Conservation (phyloP, 2,888 invertebrate genomes). For the Polyommatus icarus region DNA sequence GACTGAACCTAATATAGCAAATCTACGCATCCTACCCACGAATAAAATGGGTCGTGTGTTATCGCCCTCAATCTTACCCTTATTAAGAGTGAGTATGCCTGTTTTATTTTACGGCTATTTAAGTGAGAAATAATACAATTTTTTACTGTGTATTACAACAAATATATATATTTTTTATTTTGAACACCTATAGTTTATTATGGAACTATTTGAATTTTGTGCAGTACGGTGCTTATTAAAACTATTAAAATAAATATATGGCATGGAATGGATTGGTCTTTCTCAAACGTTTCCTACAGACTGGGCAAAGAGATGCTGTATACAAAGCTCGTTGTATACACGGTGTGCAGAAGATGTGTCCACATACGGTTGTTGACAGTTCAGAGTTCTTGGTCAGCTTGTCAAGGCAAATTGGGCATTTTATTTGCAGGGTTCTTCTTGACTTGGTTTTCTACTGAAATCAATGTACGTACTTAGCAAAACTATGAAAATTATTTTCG, state of each 20-base stretch:
- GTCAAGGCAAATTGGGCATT: slow-evolving; percentile 55
- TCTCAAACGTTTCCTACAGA: slow-evolving; percentile 47
- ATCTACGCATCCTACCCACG: too few species aligned
- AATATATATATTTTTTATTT: background rate
- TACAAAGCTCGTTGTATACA: slow-evolving; percentile 50
- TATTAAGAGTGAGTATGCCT: too few species aligned
- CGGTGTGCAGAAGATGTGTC: slow-evolving; percentile 53
- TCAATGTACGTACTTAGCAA: background rate
- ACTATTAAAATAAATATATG: slow-evolving; percentile 41
- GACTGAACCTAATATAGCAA: too few species aligned
- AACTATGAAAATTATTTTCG: background rate
- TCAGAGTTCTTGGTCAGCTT: slow-evolving; percentile 45
- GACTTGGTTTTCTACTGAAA: slow-evolving; percentile 38
- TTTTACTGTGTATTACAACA: too few species aligned
- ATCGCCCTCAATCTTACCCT: too few species aligned
- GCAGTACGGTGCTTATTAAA: too few species aligned
- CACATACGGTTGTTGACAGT: slow-evolving; percentile 53
- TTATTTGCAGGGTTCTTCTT: slow-evolving; percentile 43
- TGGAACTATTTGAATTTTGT: too few species aligned
- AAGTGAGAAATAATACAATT: background rate
- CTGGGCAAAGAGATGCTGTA: slow-evolving; percentile 48
- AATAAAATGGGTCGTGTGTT: too few species aligned
- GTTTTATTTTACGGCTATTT: background rate
- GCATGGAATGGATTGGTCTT: slow-evolving; percentile 46
- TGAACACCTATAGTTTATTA: background rate